Conservation (phyloP, 2,797 vertebrate species). For the Podarcis lilfordi region DNA sequence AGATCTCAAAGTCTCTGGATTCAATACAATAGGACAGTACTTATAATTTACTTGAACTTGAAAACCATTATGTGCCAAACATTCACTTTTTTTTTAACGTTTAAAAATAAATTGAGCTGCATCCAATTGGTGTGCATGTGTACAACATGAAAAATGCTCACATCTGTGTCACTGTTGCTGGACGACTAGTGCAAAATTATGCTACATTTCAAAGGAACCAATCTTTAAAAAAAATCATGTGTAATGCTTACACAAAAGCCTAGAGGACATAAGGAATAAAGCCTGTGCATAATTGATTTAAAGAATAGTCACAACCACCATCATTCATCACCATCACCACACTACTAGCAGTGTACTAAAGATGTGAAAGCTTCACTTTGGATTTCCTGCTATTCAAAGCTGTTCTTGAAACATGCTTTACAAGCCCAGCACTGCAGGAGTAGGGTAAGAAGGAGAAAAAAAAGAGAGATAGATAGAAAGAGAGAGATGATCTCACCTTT, state of each 20-base stretch:
- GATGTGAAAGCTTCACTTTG: constrained; percentile 67
- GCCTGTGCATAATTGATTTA: constrained; percentile 49
- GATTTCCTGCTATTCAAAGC: constrained; percentile 70
- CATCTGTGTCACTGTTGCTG: constrained; percentile 25
- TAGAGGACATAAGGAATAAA: constrained; percentile 58
- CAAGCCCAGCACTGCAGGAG: constrained; percentile 74
- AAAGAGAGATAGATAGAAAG: constrained; percentile 51
- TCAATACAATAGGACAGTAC: neutral
- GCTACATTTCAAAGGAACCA: constrained; percentile 49
- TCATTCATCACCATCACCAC: constrained; percentile 60
- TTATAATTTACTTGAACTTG: neutral
- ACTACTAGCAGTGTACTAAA: constrained; percentile 68
- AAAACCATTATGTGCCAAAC: constrained; percentile 5
- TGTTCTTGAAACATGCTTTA: constrained; percentile 77
- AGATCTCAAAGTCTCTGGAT: neutral
- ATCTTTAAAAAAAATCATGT: constrained; percentile 52
- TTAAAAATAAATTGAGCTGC: constrained; percentile 10
- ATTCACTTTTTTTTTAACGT: too few species aligned
- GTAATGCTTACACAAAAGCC: constrained; percentile 61
- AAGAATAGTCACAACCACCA: constrained; percentile 68
- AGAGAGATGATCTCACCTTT: constrained; percentile 76
- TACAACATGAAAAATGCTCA: constrained; percentile 40
- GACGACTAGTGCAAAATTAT: constrained; percentile 26
- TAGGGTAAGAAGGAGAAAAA: neutral
- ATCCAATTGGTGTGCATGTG: constrained; percentile 32